Base-by-base conservation (phyloP, 2,888 invertebrate genomes). In the Scaptomyza cyrtandrae region DNA sequence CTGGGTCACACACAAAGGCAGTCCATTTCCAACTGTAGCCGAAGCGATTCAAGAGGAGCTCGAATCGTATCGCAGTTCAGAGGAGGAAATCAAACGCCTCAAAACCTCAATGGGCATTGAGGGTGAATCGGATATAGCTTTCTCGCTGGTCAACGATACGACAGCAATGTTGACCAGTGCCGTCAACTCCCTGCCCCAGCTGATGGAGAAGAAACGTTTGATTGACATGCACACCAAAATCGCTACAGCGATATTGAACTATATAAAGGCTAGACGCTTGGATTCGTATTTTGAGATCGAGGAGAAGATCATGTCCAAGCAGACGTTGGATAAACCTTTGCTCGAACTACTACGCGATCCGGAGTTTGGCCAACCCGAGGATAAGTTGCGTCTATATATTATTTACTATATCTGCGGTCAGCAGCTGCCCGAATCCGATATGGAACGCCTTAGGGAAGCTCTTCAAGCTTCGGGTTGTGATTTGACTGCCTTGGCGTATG, bases 141-240 rank as follows among this genome's bases (percentile, higher is more conserved):
- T 96, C 62, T 95, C 96, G 27, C 94, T 98, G 95, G 95, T 99
- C 35, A 96, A 96, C 46, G 98, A 98, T 91, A 98, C 98, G 86
- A 98, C 98, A 0, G 97, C 97, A 37, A 95, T 97, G 78, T 94
- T 99, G 24, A 99, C 99, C 0, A 97, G 95, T 67, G 99, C 99
- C 24, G 98, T 99, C 9, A 97, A 97, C 91, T 98, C 98, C 0
- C 93, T 99, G 84, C 99, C 99, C 0, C 98, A 99, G 90, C 93
- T 99, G 29, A 94, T 99, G 92, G 99, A 99, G 92, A 98, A 97
- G 93, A 99, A 99, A 92, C 94, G 98, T 41, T 94, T 99, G 13
- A 98, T 99, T 82, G 99, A 99, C 90, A 98, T 99, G 97, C 99
- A 99, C 91, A 99, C 98, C 27, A 99, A 98, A 77, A 96, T 99